Base-by-base conservation (phyloP, 2,797 vertebrate species). In the Trematomus bernacchii region DNA sequence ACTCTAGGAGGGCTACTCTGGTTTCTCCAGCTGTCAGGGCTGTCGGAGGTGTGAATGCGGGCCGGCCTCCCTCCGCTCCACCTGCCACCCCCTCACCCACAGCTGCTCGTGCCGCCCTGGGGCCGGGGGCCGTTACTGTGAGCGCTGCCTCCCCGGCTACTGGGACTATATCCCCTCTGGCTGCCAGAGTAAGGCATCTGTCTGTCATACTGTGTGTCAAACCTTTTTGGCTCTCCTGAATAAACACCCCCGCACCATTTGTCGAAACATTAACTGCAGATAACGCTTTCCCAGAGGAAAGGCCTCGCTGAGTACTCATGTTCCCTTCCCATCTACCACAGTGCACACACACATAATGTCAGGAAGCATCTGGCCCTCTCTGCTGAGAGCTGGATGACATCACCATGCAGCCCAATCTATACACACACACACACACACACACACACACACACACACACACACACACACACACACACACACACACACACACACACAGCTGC, bases 1-100 rank as follows among this genome's bases (percentile, higher is more conserved):
- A 51, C 65, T 85, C 6, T 76, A 96, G 96, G 93, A 95, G 53
- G 95, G 95, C 47, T 90, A 95, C 90, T 95, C 92, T 1, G 95
- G 96, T 76, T 96, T 95, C 92, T 89, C 89, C 88, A 94, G 91
- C 87, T 96, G 96, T 82, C 93, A 89, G 68, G 96, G 96, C 52
- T 96, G 96, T 78, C 90, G 90, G 69, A 94, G 93, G 79, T 96
- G 96, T 89, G 92, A 95, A 72, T 96, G 96, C 50, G 91, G 88
- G 16, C 73, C 87, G 12, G 96, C 96, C 50, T 94, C 95, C 14
- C 40, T 91, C 6, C 92, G 91, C 6, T 18, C 91, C 79, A 94
- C 92, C 82, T 96, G 96, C 86, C 93, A 97, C 67, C 92, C 91
- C 2, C 89, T 96, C 73, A 96, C 94, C 46, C 94, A 94, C 86